Conservation (phyloP, 2,113 vertebrate genomes). For the Stomatorhinus ivindoensis region DNA sequence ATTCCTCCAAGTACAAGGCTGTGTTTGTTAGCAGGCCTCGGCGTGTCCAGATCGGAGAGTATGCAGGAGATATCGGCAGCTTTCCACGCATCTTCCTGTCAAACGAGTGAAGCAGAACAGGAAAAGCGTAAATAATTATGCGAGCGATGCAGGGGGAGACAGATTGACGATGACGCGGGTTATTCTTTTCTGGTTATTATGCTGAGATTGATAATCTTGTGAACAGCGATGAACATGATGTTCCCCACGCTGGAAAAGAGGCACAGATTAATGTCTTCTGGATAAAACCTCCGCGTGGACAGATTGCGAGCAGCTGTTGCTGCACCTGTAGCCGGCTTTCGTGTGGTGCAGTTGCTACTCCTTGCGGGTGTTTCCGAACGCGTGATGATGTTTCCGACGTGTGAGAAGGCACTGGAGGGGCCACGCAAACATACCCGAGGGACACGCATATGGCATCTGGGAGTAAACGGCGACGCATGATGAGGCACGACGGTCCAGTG, state of each 20-base stretch:
- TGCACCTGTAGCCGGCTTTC: conserved; percentile 55
- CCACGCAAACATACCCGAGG: conserved; percentile 2
- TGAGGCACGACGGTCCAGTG: background rate
- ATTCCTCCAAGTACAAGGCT: background rate
- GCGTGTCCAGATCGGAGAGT: conserved; percentile 24
- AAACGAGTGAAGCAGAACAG: conserved; percentile 35
- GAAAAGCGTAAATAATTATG: conserved; percentile 37
- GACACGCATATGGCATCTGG: background rate
- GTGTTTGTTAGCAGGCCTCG: background rate
- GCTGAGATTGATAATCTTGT: conserved; percentile 55
- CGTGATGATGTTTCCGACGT: conserved; percentile 9
- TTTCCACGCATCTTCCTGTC: background rate
- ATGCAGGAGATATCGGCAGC: conserved; percentile 35
- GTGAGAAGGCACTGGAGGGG: conserved; percentile 23
- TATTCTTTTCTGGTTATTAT: conserved; percentile 52
- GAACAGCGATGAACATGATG: conserved; percentile 34
- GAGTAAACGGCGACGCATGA: background rate
- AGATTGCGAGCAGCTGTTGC: conserved; percentile 58
- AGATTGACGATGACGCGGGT: conserved; percentile 40
- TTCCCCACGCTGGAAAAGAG: conserved; percentile 32
- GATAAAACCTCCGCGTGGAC: conserved; percentile 33
- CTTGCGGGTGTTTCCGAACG: conserved; percentile 20
- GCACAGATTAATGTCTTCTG: conserved; percentile 35
- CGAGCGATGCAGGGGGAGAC: conserved; percentile 45
- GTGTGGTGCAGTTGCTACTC: conserved; percentile 21